phyloP scores from a whole-genome alignment of 1,140 invertebrate species.

The Paramacrobiotus metropolitanus region DNA sequence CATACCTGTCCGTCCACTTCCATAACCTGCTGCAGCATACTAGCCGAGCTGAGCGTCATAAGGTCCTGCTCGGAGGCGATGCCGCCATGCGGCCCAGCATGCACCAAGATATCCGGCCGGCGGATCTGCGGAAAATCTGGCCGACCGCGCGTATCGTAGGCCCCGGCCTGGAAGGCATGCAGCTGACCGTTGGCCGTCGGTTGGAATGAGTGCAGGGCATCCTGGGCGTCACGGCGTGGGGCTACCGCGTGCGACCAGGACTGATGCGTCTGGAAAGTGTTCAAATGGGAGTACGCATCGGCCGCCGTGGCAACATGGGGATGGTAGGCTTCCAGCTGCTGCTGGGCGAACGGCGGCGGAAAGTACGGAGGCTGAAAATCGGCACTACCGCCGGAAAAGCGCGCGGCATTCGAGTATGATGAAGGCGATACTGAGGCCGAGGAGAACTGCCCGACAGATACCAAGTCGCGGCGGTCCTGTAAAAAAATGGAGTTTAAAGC shows the following conservation, averaged over 20 bases:
- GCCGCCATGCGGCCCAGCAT: not conserved
- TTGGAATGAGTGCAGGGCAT: not conserved
- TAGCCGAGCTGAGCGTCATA: not conserved
- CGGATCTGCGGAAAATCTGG: not conserved
- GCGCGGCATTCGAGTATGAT: not conserved
- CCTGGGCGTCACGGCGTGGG: not conserved
- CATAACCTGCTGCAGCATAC: not conserved
- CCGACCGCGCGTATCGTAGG: not conserved
- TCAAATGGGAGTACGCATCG: slow-evolving; percentile 1
- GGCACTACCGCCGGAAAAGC: not conserved
- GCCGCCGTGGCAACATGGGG: not conserved
- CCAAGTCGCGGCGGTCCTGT: slow-evolving; percentile 2
- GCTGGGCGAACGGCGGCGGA: not conserved
- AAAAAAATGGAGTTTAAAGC: not conserved
- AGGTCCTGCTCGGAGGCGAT: slow-evolving; percentile 1
- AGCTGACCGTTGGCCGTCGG: slow-evolving; percentile 4
- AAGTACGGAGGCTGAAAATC: not conserved
- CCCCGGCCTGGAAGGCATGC: not conserved
- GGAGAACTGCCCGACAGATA: slow-evolving; percentile 1
- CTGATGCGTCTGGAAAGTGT: not conserved
- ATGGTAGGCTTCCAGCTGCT: slow-evolving; percentile 1
- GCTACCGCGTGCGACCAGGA: not conserved
- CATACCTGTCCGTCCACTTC: not conserved
- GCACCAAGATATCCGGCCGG: slow-evolving; percentile 1
- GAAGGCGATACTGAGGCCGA: not conserved